Percentiles rank a stretch among this genome's conserved stretches.
These are phyloP conservation scores for Noctua comes DNA, from an alignment of 2,888 invertebrate genomes.

Conservation along the genomic window DNA sequence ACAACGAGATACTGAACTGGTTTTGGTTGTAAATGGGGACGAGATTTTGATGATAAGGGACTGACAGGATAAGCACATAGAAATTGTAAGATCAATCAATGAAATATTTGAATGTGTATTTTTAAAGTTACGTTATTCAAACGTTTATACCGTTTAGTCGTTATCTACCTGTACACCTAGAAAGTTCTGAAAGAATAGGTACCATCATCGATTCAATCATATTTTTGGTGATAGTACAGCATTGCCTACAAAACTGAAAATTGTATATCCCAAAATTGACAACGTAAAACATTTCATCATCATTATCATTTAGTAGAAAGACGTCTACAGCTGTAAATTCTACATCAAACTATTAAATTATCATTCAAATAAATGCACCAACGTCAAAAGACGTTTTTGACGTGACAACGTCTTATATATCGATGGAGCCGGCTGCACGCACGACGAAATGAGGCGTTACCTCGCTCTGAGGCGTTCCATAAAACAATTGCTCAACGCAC, in stretches of 20 bases:
- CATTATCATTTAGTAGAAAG: neutral
- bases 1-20: too few relatives aligned
- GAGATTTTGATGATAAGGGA: neutral
- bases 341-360: neutral
- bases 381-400: slow-evolving; percentile 9
- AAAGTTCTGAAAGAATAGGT: neutral
- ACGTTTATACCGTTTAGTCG: neutral
- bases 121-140: neutral
- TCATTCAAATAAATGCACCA: neutral
- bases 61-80: neutral
- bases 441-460: too few relatives aligned
- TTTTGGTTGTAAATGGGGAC: neutral
- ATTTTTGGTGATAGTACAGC: neutral
- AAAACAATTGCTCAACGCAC: too few relatives aligned
- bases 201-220: too few relatives aligned
- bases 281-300: neutral
- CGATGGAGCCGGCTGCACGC: too few relatives aligned
- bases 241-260: neutral
- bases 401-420: too few relatives aligned
- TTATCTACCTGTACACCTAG: neutral
- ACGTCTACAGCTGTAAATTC: neutral
- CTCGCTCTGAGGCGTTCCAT: too few relatives aligned
- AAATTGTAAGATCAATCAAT: neutral
- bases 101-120: neutral
- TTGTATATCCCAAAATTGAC: neutral